phyloP scores from a whole-genome alignment of 2,113 vertebrate species.

The Machaerirhynchus nigripectus region DNA sequence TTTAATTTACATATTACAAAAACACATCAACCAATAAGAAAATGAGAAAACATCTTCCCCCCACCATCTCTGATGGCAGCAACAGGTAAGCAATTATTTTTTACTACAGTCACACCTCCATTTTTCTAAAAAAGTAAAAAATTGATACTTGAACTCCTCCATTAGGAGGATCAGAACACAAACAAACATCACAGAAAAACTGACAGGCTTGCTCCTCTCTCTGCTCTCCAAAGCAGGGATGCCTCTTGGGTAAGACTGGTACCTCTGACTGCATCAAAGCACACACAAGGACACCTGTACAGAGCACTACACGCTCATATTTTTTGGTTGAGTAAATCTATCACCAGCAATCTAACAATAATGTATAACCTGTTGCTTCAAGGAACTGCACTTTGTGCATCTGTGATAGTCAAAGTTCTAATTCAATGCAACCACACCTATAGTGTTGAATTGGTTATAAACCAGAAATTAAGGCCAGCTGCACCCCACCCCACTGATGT shows the following conservation, averaged over 20 bases:
- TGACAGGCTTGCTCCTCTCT: background rate
- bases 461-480: background rate
- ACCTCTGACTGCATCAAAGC: background rate
- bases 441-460: background rate
- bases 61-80: background rate
- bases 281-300: background rate
- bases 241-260: background rate
- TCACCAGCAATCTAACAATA: background rate
- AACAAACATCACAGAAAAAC: background rate
- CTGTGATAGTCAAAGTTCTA: background rate
- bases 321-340: background rate
- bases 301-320: background rate
- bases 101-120: background rate
- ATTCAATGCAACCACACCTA: background rate
- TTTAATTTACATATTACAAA: background rate
- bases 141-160: background rate
- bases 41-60: background rate
- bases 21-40: background rate
- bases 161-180: background rate
- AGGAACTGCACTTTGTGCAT: background rate
- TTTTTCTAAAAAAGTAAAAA: background rate
- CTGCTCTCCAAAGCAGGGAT: background rate
- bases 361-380: background rate
- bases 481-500: accelerated
- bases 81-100: background rate